These are phyloP conservation scores for Thecocarcelia acutangulata DNA, from an alignment of 2,888 invertebrate species.

Conservation along the genomic window DNA sequence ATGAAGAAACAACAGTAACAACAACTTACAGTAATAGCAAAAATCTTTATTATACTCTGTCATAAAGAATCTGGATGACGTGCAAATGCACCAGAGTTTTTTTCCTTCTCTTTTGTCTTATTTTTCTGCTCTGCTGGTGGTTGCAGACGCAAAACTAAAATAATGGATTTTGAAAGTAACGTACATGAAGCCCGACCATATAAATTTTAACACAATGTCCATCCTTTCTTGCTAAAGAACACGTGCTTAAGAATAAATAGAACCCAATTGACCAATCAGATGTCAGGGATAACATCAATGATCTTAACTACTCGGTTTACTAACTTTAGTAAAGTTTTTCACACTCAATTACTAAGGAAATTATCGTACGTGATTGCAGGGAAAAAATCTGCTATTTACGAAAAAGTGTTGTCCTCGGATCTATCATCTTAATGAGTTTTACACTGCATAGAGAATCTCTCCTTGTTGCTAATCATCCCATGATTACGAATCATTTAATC, in stretches of 20 bases:
- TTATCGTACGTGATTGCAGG: no score
- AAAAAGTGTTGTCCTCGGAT: no score
- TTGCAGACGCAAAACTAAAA: slow-evolving; percentile 53
- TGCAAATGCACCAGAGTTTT: slow-evolving; percentile 60
- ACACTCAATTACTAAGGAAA: no score
- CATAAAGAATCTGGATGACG: slow-evolving; percentile 61
- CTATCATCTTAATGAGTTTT: no score
- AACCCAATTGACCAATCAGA: background rate
- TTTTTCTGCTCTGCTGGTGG: background rate
- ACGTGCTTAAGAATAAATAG: background rate
- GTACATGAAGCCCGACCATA: slow-evolving; percentile 27
- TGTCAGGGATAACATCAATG: no score
- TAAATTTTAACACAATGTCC: slow-evolving; percentile 46
- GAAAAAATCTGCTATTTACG: no score
- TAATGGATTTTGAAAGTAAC: slow-evolving; percentile 53
- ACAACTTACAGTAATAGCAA: background rate
- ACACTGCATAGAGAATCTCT: no score
- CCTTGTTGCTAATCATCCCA: no score
- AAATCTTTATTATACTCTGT: slow-evolving; percentile 37
- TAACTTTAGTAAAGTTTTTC: no score
- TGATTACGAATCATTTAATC: no score
- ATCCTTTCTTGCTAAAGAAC: slow-evolving; percentile 8
- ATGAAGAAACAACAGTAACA: background rate
- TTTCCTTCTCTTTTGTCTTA: background rate
- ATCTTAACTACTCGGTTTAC: no score